phyloP scores from a whole-genome alignment of 2,888 invertebrate species.

The Myopa tessellatipennis region DNA sequence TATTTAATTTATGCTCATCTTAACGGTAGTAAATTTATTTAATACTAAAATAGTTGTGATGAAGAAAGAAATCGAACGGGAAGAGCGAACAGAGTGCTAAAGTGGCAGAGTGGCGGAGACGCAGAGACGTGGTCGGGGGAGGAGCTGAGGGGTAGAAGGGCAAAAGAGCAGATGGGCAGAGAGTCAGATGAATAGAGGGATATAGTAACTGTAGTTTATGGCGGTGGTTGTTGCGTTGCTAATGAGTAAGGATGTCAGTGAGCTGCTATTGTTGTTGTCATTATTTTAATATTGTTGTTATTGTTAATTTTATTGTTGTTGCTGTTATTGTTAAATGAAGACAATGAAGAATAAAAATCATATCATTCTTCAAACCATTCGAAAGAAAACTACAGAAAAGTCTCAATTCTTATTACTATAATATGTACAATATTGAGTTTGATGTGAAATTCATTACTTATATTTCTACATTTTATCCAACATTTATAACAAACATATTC shows the following conservation, averaged over 20 bases:
- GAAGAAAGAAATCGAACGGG: not conserved
- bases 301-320: not conserved
- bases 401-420: no score
- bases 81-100: not conserved
- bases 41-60: not conserved
- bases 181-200: no score
- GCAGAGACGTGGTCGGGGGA: not conserved
- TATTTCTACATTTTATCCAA: no score
- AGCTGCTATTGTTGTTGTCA: not conserved
- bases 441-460: no score
- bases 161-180: no score
- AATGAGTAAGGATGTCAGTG: not conserved
- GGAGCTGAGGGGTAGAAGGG: not conserved
- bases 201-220: not conserved
- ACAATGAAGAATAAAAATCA: no score
- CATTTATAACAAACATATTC: no score
- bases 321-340: not conserved
- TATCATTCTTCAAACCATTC: no score
- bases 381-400: no score
- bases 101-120: no score
- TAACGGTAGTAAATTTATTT: conserved; percentile 29
- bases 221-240: not conserved
- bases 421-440: no score
- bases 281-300: not conserved
- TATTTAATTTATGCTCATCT: conserved; percentile 37